Evolutionary conservation across 2,888 invertebrate genomes (phyloP).

Genomic region (Drosophila picticornis): DNA sequence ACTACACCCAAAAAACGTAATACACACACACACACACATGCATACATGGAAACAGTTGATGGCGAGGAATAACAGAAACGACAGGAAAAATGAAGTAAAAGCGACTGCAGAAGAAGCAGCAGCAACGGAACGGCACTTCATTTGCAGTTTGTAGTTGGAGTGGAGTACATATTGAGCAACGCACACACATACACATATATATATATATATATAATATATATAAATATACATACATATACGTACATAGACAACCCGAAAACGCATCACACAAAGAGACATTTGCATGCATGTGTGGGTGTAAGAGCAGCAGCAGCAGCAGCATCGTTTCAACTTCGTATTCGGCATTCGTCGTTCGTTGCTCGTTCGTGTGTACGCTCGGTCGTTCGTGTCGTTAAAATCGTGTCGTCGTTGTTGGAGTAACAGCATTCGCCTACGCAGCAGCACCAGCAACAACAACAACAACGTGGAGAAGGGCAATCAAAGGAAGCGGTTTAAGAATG

Average conservation of each 20-base stretch:
- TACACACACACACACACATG: slow-evolving; percentile 1
- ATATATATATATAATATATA: slow-evolving; percentile 8
- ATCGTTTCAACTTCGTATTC: slow-evolving; percentile 61
- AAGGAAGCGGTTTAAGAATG: slow-evolving; percentile 68
- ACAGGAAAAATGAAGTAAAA: slow-evolving; percentile 66
- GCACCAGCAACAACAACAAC: slow-evolving; percentile 23
- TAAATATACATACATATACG: slow-evolving; percentile 10
- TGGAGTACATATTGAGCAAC: slow-evolving; percentile 52
- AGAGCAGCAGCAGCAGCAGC: slow-evolving; percentile 47
- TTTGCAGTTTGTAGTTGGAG: slow-evolving; percentile 49
- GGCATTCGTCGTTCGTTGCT: slow-evolving; percentile 47
- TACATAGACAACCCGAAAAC: slow-evolving; percentile 32
- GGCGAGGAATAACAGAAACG: slow-evolving; percentile 46
- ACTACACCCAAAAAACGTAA: slow-evolving; percentile 53
- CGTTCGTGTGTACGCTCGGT: slow-evolving; percentile 35
- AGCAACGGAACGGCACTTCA: slow-evolving; percentile 59
- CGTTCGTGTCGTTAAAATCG: slow-evolving; percentile 28
- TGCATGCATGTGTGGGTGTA: slow-evolving; percentile 69
- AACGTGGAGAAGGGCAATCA: slow-evolving; percentile 24
- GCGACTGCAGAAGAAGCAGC: slow-evolving; percentile 32
- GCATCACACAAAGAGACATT: slow-evolving; percentile 50
- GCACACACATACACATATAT: slow-evolving; percentile 17
- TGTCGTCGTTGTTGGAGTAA: slow-evolving; percentile 53
- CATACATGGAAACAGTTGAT: slow-evolving; percentile 41
- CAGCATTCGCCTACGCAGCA: slow-evolving; percentile 76